These are phyloP conservation scores for Terrapene triunguis DNA, from an alignment of 2,113 vertebrate species.

Conservation along the genomic window DNA sequence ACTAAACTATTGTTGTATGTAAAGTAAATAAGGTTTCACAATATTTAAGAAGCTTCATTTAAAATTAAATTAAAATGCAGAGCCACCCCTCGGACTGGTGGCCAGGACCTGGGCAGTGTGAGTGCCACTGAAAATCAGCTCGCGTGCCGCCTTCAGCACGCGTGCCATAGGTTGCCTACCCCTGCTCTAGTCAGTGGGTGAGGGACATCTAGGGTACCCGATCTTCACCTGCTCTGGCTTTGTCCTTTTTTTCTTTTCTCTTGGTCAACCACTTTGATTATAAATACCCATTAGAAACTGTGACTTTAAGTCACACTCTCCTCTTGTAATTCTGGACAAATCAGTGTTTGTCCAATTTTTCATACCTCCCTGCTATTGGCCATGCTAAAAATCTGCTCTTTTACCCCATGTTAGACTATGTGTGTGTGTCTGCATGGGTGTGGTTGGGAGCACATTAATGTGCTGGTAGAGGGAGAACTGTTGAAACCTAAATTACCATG, in stretches of 20 bases:
- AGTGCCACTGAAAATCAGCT: too few relatives aligned
- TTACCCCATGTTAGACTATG: not conserved
- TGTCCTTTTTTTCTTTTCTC: not conserved
- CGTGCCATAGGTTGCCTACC: too few relatives aligned
- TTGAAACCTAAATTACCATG: not conserved
- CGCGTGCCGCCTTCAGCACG: too few relatives aligned
- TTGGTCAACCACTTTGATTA: not conserved
- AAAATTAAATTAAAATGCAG: too few relatives aligned
- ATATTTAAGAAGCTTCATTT: too few relatives aligned
- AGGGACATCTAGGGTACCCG: not conserved
- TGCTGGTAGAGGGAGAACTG: not conserved
- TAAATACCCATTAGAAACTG: not conserved
- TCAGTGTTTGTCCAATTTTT: not conserved
- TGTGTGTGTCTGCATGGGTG: not conserved
- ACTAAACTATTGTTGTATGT: too few relatives aligned
- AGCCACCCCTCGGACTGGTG: too few relatives aligned
- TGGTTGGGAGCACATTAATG: not conserved
- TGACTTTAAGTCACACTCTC: not conserved
- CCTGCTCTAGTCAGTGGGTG: not conserved
- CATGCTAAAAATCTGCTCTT: not conserved
- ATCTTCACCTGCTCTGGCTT: not conserved
- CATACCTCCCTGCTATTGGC: not conserved
- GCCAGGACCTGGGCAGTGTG: too few relatives aligned
- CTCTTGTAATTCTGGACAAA: not conserved
- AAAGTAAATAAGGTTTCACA: too few relatives aligned